Evolutionary conservation across 1,140 invertebrate genomes (phyloP).

Genomic region (Drosophila trapezifrons): DNA sequence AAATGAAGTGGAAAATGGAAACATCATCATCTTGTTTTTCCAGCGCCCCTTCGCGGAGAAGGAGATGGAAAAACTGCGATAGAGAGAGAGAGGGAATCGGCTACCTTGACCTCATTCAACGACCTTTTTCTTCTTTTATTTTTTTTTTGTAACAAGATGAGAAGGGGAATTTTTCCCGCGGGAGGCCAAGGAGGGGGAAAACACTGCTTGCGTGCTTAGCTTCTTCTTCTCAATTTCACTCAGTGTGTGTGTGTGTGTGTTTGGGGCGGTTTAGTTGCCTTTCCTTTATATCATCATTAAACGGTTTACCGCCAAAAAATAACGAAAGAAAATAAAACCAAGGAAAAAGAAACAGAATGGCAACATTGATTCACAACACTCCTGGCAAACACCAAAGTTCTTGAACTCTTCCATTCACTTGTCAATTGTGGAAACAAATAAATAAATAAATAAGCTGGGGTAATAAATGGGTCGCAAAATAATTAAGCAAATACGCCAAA

Average conservation of each 20-base stretch:
- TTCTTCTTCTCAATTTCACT: conserved; percentile 18
- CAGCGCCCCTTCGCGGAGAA: background rate
- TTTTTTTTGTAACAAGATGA: conserved; percentile 1
- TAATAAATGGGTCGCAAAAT: conserved; percentile 17
- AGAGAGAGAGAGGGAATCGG: conserved; percentile 22
- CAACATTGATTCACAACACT: conserved; percentile 8
- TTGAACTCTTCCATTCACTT: conserved; percentile 30
- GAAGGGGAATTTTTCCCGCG: conserved; percentile 11
- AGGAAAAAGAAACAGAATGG: conserved; percentile 17
- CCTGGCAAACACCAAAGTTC: conserved; percentile 5
- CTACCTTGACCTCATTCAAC: conserved; percentile 73
- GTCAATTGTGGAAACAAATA: conserved; percentile 38
- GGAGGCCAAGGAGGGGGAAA: conserved; percentile 1
- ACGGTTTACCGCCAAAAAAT: conserved; percentile 39
- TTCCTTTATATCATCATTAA: conserved; percentile 59
- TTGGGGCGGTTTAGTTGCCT: conserved; percentile 25
- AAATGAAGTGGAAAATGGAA: conserved; percentile 68
- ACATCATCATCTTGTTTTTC: conserved; percentile 19
- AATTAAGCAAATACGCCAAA: conserved; percentile 7
- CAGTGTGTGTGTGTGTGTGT: conserved; percentile 17
- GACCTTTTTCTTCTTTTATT: conserved; percentile 57
- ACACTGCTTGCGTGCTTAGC: conserved; percentile 45
- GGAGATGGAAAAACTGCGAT: background rate
- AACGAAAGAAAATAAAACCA: background rate
- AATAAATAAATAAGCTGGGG: conserved; percentile 23